Conservation (phyloP, 2,888 invertebrate genomes). For the Limnephilus rhombicus region DNA sequence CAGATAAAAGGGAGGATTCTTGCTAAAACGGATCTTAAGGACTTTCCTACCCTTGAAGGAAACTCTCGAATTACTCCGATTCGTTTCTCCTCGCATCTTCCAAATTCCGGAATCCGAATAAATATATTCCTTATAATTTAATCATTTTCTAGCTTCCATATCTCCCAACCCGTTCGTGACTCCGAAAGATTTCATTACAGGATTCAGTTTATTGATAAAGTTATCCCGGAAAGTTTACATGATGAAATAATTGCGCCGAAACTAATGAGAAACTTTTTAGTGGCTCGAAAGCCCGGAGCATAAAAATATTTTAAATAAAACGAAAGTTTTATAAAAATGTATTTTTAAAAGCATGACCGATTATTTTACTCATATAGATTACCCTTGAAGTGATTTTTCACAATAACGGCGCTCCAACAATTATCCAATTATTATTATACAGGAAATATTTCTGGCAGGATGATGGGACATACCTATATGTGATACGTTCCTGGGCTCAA, state of each 20-base stretch:
- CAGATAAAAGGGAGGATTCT: neutral
- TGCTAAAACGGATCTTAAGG: conserved; percentile 10
- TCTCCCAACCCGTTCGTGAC: neutral
- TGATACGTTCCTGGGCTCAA: no score
- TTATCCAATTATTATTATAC: no score
- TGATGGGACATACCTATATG: no score
- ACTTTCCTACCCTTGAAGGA: neutral
- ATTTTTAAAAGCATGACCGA: neutral
- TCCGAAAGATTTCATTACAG: neutral
- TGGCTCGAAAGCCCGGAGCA: neutral
- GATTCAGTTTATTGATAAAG: neutral
- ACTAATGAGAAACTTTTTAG: neutral
- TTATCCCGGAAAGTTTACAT: neutral
- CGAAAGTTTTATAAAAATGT: neutral
- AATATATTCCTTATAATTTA: neutral
- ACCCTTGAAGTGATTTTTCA: no score
- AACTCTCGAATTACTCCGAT: neutral
- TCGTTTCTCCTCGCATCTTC: neutral
- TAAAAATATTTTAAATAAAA: neutral
- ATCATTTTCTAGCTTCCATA: neutral
- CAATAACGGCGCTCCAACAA: no score
- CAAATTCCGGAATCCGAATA: neutral
- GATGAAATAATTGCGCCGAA: neutral
- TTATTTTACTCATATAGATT: no score
- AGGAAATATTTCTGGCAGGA: no score